Evolutionary conservation across 2,888 invertebrate genomes (phyloP), one percentile per base, ranked within the genome.

Genomic region (Chrysotoxum bicinctum): DNA sequence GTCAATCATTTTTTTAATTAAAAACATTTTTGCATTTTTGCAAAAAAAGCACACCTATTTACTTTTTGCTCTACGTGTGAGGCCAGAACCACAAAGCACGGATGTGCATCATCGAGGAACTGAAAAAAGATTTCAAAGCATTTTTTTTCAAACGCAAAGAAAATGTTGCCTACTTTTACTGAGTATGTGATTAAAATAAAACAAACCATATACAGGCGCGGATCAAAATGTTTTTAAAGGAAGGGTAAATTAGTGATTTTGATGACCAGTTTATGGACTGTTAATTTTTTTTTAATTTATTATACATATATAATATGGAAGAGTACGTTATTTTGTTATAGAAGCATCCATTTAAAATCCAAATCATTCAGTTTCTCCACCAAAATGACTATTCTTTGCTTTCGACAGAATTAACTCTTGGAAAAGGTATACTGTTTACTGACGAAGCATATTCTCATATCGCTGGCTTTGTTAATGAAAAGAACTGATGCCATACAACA

Each of bases 61-160:
- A 79, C 60, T 74, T 79, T 60, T 73, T 35, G 19, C 56, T 52
- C 74, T 45, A 52, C 48, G 78, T 68, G 43, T 52, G 58, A 4
- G 54, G n/a, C 16, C 54, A 23, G 40, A 40, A 40, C 40, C 74
- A 74, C 68, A 79, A 58, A 66, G 32, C n/a, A 21, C 35, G 35
- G 35, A 40, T 40, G n/a, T 40, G 40, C n/a, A 40, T 40, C 40
- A 40, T 7, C 52, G 0, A 37, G 14, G 43, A 21, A 21, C 21
- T 12, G 14, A 19, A 30, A n/a, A 35, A 23, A 3, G 7, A 50
- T 12, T n/a, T 5, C 3, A 48, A 12, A 12, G 40, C 26, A 43
- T 12, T 21, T 1, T n/a, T 43, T 21, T n/a, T 14, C 12, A 52
- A 48, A 62, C 14, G 37, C 21, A 62, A 48, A 37, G 54, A 48